Evolutionary conservation across 2,888 invertebrate species (phyloP).

Genomic region (Horisme vitalbata): DNA sequence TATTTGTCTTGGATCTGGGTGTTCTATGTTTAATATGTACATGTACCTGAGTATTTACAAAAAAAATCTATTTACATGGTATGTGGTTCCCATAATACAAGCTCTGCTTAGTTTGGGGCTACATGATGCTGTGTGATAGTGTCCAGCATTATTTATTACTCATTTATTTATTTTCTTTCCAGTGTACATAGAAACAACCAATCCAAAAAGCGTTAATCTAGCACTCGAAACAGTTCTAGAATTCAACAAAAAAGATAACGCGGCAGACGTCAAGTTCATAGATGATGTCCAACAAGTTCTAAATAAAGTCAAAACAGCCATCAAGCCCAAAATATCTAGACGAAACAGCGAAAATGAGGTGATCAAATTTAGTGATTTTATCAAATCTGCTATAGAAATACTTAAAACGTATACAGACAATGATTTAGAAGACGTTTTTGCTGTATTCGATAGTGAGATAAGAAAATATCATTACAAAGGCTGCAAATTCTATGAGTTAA

Average conservation of each 20-base stretch:
- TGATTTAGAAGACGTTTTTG: constrained; percentile 43
- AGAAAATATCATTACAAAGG: constrained; percentile 45
- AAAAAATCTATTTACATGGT: too few species aligned
- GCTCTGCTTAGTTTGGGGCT: too few species aligned
- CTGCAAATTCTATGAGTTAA: constrained; percentile 45
- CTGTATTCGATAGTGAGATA: constrained; percentile 43
- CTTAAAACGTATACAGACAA: constrained; percentile 45
- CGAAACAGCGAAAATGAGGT: not conserved
- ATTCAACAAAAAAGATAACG: constrained; percentile 45
- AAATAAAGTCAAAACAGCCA: constrained; percentile 40
- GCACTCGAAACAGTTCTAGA: constrained; percentile 57
- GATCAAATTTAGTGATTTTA: constrained; percentile 50
- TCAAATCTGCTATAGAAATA: constrained; percentile 36
- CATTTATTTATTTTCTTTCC: too few species aligned
- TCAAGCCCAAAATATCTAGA: constrained; percentile 20
- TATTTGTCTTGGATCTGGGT: too few species aligned
- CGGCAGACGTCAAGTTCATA: constrained; percentile 44
- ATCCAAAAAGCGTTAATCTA: constrained; percentile 49
- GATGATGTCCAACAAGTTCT: constrained; percentile 45
- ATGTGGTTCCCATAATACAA: too few species aligned
- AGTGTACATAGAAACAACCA: constrained; percentile 25
- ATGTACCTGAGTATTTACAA: too few species aligned
- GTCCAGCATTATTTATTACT: too few species aligned
- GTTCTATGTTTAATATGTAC: too few species aligned
- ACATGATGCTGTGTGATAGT: too few species aligned